Percentiles rank a stretch among this genome's conserved stretches.
These are phyloP conservation scores for Onychorhynchus coronatus DNA, from an alignment of 2,113 vertebrate genomes.

Conservation along the genomic window DNA sequence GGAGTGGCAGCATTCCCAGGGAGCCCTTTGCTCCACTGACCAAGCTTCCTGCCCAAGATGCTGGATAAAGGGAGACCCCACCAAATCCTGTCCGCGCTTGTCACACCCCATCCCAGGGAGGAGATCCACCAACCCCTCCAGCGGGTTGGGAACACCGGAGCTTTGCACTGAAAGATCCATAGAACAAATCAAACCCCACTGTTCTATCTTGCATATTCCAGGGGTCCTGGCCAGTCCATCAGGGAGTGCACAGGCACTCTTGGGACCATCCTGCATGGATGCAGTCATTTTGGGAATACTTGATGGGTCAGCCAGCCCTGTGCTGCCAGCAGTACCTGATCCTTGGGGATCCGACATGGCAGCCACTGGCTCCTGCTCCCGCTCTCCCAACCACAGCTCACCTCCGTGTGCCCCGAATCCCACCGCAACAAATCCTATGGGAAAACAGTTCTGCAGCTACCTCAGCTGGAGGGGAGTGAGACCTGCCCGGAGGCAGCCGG, in stretches of 20 bases:
- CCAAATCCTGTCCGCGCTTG: accelerated
- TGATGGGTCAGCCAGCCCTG: not conserved
- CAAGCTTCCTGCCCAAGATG: not conserved
- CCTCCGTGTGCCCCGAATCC: not conserved
- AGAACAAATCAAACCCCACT: not conserved
- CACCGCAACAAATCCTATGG: accelerated
- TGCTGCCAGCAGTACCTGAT: not conserved
- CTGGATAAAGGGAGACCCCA: not conserved
- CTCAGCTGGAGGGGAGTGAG: not conserved
- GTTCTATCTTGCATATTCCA: not conserved
- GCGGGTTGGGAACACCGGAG: accelerated
- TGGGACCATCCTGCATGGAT: not conserved
- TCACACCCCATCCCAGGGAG: not conserved
- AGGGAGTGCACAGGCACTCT: not conserved
- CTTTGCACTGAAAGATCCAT: accelerated
- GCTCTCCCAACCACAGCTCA: accelerated
- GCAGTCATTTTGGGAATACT: not conserved
- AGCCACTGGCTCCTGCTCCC: not conserved
- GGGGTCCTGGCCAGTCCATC: not conserved
- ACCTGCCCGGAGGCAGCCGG: not conserved
- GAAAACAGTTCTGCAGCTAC: not conserved
- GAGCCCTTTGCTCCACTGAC: not conserved
- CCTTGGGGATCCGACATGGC: accelerated
- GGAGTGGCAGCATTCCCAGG: not conserved
- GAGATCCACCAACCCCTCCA: not conserved